Conservation (phyloP, 92 coral and sea anemone genomes). For the Meandrina meandrites region DNA sequence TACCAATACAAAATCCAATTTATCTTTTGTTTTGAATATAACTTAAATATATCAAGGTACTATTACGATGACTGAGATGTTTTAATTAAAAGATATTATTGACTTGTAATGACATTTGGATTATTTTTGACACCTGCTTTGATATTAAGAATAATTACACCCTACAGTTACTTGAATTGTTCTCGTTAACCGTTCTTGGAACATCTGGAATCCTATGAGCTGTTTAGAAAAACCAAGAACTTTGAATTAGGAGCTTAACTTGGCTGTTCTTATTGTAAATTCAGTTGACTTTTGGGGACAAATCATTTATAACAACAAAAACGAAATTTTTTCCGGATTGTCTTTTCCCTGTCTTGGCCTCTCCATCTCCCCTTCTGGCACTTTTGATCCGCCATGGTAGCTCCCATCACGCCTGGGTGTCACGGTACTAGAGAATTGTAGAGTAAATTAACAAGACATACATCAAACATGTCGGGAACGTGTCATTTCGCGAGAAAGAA, state of each 20-base stretch:
- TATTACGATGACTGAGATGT: neutral
- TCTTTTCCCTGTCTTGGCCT: too few species aligned
- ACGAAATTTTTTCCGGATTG: too few species aligned
- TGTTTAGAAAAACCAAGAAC: neutral
- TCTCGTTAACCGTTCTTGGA: neutral
- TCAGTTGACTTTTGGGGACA: neutral
- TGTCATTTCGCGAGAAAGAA: too few species aligned
- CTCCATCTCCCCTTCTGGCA: too few species aligned
- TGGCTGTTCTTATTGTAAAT: neutral
- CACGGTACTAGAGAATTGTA: too few species aligned
- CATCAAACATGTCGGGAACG: too few species aligned
- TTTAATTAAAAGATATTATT: neutral
- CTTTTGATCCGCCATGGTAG: too few species aligned
- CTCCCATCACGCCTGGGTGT: too few species aligned
- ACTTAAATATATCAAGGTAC: too few species aligned
- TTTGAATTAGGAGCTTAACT: too few species aligned
- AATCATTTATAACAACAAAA: too few species aligned
- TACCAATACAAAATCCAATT: neutral
- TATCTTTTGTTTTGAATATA: neutral
- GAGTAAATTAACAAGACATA: too few species aligned
- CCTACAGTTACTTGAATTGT: neutral
- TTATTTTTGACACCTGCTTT: neutral
- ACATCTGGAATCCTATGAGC: neutral
- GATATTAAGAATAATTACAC: neutral
- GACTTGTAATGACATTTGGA: conserved; percentile 18